These are phyloP conservation scores for Phylloscopus trochilus DNA, from an alignment of 2,113 vertebrate genomes.

Conservation along the genomic window DNA sequence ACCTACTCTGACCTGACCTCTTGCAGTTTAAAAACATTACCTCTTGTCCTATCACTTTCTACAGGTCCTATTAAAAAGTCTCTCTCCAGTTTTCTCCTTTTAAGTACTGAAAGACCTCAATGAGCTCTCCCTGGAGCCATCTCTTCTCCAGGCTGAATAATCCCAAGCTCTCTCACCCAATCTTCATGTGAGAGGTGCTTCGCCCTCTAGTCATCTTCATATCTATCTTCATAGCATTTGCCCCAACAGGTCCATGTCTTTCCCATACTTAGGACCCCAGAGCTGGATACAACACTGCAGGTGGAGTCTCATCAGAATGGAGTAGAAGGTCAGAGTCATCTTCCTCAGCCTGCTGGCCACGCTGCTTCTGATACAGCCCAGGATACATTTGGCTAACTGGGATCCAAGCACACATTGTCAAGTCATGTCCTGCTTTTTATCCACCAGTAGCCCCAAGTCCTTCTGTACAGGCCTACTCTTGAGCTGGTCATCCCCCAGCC, in stretches of 20 bases:
- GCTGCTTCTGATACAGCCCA: neutral
- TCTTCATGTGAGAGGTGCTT: neutral
- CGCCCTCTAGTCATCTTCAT: neutral
- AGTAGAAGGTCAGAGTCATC: neutral
- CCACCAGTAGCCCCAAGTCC: neutral
- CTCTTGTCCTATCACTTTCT: neutral
- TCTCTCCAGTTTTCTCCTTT: neutral
- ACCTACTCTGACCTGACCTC: neutral
- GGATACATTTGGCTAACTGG: neutral
- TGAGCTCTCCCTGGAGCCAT: neutral
- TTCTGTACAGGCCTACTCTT: neutral
- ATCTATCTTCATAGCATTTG: neutral
- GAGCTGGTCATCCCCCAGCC: neutral
- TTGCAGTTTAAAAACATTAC: neutral
- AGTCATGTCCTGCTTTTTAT: neutral
- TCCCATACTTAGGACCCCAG: neutral
- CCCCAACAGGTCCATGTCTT: neutral
- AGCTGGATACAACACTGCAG: neutral
- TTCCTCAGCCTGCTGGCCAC: neutral
- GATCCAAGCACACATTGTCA: neutral
- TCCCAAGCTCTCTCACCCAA: neutral
- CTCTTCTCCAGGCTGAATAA: neutral
- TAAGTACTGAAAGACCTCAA: neutral
- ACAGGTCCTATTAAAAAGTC: neutral
- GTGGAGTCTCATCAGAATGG: neutral